Conservation (phyloP, 2,113 vertebrate species). For the Pomatostomus ruficeps region DNA sequence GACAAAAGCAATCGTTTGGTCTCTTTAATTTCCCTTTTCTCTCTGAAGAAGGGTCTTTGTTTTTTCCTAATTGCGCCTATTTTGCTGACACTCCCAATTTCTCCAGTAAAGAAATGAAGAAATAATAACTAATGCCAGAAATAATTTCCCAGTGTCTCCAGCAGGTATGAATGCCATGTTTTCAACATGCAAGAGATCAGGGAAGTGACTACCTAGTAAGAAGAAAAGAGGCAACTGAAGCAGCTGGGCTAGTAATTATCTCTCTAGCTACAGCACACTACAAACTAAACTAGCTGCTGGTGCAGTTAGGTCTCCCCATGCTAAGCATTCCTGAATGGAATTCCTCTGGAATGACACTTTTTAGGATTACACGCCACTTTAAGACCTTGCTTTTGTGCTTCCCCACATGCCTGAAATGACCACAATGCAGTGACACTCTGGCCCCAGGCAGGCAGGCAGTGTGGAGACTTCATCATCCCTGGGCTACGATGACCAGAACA, state of each 20-base stretch:
- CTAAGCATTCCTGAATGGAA: constrained; percentile 16
- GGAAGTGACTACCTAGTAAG: neutral
- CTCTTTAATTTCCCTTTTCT: neutral
- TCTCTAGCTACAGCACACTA: neutral
- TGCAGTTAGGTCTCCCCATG: neutral
- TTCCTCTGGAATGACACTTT: constrained; percentile 43
- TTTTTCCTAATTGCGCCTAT: neutral
- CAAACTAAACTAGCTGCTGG: neutral
- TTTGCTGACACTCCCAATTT: neutral
- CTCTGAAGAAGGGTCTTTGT: neutral
- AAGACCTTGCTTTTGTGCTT: neutral
- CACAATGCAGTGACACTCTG: neutral
- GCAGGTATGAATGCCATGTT: neutral
- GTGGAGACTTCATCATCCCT: neutral
- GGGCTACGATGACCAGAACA: neutral
- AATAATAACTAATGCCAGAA: neutral
- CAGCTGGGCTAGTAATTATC: constrained; percentile 3
- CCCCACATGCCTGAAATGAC: neutral
- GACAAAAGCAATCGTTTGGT: neutral
- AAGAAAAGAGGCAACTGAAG: neutral
- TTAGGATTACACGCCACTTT: neutral
- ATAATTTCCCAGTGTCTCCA: constrained; percentile 7
- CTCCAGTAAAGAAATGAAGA: neutral
- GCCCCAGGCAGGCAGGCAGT: neutral
- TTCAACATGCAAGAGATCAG: neutral